Percentiles rank a stretch among this genome's conserved stretches.
Evolutionary conservation across 2,113 vertebrate species (phyloP).

Genomic region (Ceratotherium simum): DNA sequence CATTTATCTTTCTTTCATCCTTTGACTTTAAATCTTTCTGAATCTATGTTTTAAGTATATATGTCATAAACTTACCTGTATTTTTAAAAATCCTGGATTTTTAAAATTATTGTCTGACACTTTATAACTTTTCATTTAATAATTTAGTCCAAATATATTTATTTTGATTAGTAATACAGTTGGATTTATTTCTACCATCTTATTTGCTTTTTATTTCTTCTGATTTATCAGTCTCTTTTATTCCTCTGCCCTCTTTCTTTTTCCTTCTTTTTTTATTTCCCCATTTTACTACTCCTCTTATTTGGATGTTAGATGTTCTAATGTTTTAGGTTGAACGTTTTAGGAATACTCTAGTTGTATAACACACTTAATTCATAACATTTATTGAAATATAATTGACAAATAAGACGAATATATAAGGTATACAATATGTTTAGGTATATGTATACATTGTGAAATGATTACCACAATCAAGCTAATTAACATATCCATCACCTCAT

Average conservation of each 20-base stretch:
- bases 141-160: conserved; percentile 9
- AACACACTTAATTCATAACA: neutral
- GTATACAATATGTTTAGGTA: neutral
- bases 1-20: neutral
- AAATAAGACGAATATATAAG: neutral
- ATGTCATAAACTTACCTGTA: neutral
- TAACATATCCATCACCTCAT: neutral
- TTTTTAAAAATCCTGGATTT: neutral
- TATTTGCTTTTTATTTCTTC: neutral
- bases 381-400: neutral
- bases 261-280: neutral
- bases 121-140: neutral
- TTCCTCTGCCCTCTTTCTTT: neutral
- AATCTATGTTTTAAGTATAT: neutral
- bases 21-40: neutral
- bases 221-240: neutral
- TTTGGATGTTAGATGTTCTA: neutral
- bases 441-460: neutral
- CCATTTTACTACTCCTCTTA: neutral
- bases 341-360: neutral
- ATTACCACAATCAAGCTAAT: neutral
- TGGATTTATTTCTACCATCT: neutral
- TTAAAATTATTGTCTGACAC: neutral
- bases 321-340: neutral
- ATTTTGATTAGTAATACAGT: neutral